Evolutionary conservation across 2,113 vertebrate species (phyloP), one percentile per base, ranked within the genome.

Genomic region (Hoplias malabaricus): DNA sequence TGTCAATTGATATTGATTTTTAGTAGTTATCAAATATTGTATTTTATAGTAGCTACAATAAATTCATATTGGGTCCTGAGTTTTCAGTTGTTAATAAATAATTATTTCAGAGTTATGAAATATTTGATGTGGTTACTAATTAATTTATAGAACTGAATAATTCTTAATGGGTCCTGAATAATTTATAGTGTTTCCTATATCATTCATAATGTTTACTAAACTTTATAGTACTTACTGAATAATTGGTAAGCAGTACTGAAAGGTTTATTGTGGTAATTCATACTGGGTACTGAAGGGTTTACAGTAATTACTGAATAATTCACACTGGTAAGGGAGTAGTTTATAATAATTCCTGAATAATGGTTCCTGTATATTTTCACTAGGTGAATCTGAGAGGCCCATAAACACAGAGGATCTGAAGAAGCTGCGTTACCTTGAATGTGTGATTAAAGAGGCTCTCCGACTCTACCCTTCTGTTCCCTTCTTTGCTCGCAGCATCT

Each of bases 401-500:
- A 75, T 90, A 16, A 95, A 86, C 54, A 80, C 34, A 1, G 96
- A 98, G 0, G 95, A 99, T 82, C 86, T 98, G 85, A 98, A 95
- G 91, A 91, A 94, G 72, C 93, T 99, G 12, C 93, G 84, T 3
- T 99, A 98, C 77, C 90, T 99, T 83, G 97, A 96, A 3, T 97
- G 95, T 85, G 95, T 96, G 78, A 90, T 98, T 82, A 99, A 99
- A 84, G 98, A 99, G 89, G 83, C 92, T 3, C 93, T 98, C 79
- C 92, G 96, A 1, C 70, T 99, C 63, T 99, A 91, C 57, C 98
- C 97, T 25, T 94, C 98, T 0, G 98, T 99, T 80, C 98, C 97
- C 0, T 80, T 95, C n/a, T 96, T 98, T 74, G 96, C 86, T 16
- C 94, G 96, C n/a, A 86, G 19, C 72, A 81, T 96, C 65, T 91